phyloP scores from a whole-genome alignment of 2,797 vertebrate species.

The Lerista edwardsae region DNA sequence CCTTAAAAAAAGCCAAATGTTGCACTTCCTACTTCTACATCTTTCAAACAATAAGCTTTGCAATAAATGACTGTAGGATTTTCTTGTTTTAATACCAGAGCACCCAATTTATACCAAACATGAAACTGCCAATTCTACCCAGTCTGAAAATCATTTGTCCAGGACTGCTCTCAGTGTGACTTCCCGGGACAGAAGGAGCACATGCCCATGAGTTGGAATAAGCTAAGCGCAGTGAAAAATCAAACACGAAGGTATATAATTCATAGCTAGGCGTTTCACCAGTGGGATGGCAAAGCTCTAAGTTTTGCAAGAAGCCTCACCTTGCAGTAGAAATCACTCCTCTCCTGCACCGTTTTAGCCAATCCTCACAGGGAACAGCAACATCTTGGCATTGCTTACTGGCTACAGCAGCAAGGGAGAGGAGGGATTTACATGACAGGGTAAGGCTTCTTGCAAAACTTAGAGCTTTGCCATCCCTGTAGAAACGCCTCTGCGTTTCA shows the following conservation, averaged over 20 bases:
- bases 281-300: too few species aligned
- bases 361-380: too few species aligned
- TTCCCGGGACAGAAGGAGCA: background rate
- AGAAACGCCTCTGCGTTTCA: too few species aligned
- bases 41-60: conserved; percentile 55
- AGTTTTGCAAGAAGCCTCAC: too few species aligned
- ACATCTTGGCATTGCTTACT: too few species aligned
- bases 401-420: too few species aligned
- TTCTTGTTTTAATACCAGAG: conserved; percentile 40
- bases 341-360: too few species aligned
- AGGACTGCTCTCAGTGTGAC: background rate
- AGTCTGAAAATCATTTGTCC: background rate
- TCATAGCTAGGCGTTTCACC: conserved; percentile 55
- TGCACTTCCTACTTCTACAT: conserved; percentile 48
- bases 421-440: too few species aligned
- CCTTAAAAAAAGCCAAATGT: conserved; percentile 44
- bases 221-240: background rate
- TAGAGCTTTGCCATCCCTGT: too few species aligned
- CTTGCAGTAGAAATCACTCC: too few species aligned
- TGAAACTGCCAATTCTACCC: background rate
- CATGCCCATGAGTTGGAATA: background rate
- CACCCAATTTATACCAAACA: background rate
- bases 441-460: too few species aligned
- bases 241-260: background rate
- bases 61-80: conserved; percentile 60